Evolutionary conservation across 2,113 vertebrate genomes (phyloP).

Genomic region (Heptranchias perlo): DNA sequence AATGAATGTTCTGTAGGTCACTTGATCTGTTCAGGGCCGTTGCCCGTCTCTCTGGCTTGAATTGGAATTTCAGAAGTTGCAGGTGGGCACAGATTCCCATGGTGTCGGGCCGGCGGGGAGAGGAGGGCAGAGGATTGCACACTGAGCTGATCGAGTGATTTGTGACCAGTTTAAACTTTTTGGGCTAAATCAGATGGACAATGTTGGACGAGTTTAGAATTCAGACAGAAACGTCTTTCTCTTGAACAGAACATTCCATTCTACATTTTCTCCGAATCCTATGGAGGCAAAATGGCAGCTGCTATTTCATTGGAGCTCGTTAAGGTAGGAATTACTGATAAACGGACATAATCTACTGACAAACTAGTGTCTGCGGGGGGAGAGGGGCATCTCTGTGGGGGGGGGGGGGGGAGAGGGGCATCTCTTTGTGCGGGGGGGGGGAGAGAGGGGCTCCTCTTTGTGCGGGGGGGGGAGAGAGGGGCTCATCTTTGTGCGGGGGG

Average conservation of each 20-base stretch:
- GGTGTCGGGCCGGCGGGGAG: too few relatives aligned
- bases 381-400: not conserved
- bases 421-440: not conserved
- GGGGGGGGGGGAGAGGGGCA: not conserved
- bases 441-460: not conserved
- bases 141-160: not conserved
- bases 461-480: not conserved
- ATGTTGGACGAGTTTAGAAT: not conserved
- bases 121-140: too few relatives aligned
- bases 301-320: slow-evolving; percentile 71
- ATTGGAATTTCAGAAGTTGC: too few relatives aligned
- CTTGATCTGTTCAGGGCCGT: not conserved
- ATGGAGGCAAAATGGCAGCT: slow-evolving; percentile 95
- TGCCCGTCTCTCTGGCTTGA: not conserved
- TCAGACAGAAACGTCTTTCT: slow-evolving; percentile 38
- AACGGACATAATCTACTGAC: not conserved
- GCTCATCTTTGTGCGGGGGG: not conserved
- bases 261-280: slow-evolving; percentile 96
- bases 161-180: not conserved
- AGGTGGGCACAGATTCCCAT: too few relatives aligned
- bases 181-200: too few relatives aligned
- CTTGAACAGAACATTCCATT: slow-evolving; percentile 71
- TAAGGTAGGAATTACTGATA: slow-evolving; percentile 57
- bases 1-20: not conserved
- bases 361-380: not conserved